Percentiles rank a stretch among this genome's conserved stretches.
Evolutionary conservation across 2,113 vertebrate genomes (phyloP).

Genomic region (Oceanodroma tethys): DNA sequence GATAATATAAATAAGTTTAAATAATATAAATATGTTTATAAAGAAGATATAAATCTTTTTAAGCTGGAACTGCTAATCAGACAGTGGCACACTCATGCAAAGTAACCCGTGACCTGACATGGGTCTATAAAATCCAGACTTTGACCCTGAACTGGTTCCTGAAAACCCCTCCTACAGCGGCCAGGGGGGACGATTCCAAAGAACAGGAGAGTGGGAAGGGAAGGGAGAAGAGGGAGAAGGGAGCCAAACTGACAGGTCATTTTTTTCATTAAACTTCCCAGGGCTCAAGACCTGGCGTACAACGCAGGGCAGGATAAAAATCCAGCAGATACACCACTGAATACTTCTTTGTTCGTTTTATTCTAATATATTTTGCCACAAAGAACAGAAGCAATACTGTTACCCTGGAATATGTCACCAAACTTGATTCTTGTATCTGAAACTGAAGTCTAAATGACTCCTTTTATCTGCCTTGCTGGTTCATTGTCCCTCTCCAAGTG

Average conservation of each 20-base stretch:
- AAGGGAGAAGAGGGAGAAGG: background rate
- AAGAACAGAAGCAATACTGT: conserved; percentile 62
- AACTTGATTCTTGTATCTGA: conserved; percentile 61
- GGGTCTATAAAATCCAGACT: background rate
- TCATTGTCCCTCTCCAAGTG: background rate
- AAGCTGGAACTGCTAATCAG: background rate
- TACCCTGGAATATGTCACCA: conserved; percentile 52
- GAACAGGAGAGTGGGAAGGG: background rate
- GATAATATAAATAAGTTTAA: background rate
- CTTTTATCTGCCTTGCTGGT: conserved; percentile 71
- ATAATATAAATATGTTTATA: background rate
- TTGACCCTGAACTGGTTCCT: background rate
- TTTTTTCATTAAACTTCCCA: conserved; percentile 3
- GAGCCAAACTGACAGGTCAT: background rate
- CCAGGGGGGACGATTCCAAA: background rate
- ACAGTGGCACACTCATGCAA: background rate
- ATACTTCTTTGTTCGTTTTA: conserved; percentile 49
- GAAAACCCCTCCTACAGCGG: background rate
- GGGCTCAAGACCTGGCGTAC: background rate
- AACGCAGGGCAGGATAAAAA: background rate
- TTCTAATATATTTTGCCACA: conserved; percentile 30
- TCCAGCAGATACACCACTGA: conserved; percentile 7
- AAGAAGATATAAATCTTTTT: background rate
- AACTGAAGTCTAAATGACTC: conserved; percentile 62
- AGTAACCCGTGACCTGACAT: background rate